A percentile compares a stretch with the other conserved stretches of the same genome.
These are phyloP conservation scores for Lampropteryx suffumata DNA, from an alignment of 2,888 invertebrate species.

Conservation along the genomic window DNA sequence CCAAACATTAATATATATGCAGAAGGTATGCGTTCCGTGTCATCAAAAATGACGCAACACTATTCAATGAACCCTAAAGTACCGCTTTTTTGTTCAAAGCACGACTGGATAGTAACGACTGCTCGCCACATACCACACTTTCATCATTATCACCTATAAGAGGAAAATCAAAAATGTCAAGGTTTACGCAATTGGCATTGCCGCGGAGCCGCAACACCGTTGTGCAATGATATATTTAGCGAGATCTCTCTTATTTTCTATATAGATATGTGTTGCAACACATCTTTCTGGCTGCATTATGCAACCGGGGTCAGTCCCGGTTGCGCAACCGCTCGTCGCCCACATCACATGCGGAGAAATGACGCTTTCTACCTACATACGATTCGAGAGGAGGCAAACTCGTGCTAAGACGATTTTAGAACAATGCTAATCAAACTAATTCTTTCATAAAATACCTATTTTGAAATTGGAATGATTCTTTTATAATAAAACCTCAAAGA, in stretches of 20 bases:
- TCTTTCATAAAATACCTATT: not conserved
- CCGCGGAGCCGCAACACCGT: slow-evolving; percentile 55
- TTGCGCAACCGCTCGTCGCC: slow-evolving; percentile 59
- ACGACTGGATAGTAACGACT: not conserved
- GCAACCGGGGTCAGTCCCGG: slow-evolving; percentile 72
- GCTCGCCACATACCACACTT: not conserved
- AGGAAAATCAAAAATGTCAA: slow-evolving; percentile 63
- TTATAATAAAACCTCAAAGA: not conserved
- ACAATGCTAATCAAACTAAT: slow-evolving; percentile 43
- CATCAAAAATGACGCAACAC: slow-evolving; percentile 33
- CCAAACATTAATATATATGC: slow-evolving; percentile 62
- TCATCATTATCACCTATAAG: slow-evolving; percentile 32
- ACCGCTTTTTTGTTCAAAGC: slow-evolving; percentile 21
- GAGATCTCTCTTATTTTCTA: slow-evolving; percentile 70
- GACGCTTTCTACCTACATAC: slow-evolving; percentile 67
- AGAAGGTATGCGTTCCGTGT: slow-evolving; percentile 49
- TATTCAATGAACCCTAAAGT: slow-evolving; percentile 23
- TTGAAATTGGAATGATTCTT: not conserved
- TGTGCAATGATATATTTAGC: slow-evolving; percentile 72
- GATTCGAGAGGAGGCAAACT: slow-evolving; percentile 54
- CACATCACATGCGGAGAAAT: slow-evolving; percentile 59
- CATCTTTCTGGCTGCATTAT: slow-evolving; percentile 66
- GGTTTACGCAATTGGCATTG: slow-evolving; percentile 66
- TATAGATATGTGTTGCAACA: slow-evolving; percentile 64
- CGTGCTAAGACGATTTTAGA: slow-evolving; percentile 46